These are phyloP conservation scores for Phodopus roborovskii DNA, from an alignment of 2,113 vertebrate species.

Conservation along the genomic window DNA sequence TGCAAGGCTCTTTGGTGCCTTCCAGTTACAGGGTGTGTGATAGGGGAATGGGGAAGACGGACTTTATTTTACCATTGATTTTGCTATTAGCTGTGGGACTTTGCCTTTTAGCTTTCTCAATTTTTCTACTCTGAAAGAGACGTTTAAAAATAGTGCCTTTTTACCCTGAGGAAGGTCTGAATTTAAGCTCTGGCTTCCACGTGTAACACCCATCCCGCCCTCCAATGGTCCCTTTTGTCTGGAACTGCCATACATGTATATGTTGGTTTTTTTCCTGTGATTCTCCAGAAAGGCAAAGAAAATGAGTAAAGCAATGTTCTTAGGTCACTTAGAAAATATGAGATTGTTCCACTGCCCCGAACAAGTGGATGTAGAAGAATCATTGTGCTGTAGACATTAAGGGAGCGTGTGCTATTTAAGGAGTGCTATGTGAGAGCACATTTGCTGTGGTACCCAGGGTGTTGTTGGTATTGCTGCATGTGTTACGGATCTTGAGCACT, in stretches of 20 bases:
- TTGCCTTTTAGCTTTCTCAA: background rate
- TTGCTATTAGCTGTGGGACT: constrained; percentile 2
- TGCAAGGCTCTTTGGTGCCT: background rate
- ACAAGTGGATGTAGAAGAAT: constrained; percentile 95
- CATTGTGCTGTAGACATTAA: constrained; percentile 94
- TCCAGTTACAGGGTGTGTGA: background rate
- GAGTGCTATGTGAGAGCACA: constrained; percentile 91
- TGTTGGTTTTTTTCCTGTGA: constrained; percentile 80
- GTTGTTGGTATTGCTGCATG: constrained; percentile 92
- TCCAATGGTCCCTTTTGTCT: background rate
- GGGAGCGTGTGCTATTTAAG: constrained; percentile 93
- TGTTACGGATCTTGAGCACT: constrained; percentile 96
- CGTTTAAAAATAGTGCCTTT: background rate
- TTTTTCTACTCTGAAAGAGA: constrained; percentile 42
- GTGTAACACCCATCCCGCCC: background rate
- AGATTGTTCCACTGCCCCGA: constrained; percentile 91
- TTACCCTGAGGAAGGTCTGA: background rate
- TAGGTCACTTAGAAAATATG: constrained; percentile 92
- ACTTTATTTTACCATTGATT: background rate
- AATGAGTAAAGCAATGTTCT: constrained; percentile 93
- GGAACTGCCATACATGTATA: background rate
- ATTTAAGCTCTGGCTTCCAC: background rate
- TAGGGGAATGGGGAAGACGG: too few relatives aligned
- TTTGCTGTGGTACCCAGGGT: constrained; percentile 91
- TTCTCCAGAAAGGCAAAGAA: constrained; percentile 93